A percentile compares a stretch with the other conserved stretches of the same genome.
phyloP scores from a whole-genome alignment of 2,888 invertebrate genomes.

The Erpobdella octoculata region DNA sequence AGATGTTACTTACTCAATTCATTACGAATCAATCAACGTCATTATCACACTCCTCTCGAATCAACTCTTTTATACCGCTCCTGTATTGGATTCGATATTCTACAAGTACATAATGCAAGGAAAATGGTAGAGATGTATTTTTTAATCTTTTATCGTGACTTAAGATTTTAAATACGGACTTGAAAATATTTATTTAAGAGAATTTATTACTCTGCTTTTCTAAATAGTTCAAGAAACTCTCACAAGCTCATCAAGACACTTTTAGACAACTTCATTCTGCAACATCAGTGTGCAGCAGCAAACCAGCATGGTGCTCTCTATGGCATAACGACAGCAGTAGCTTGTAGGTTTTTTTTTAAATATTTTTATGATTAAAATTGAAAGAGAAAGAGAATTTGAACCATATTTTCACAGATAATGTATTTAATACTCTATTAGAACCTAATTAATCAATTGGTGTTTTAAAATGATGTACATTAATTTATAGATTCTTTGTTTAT shows the following conservation, averaged over 20 bases:
- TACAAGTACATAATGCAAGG: constrained; percentile 57
- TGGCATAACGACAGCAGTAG: not conserved
- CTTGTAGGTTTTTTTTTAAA: not conserved
- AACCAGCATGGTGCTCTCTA: constrained; percentile 5
- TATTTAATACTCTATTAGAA: no score
- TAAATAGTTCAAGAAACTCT: constrained; percentile 14
- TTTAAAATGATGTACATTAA: no score
- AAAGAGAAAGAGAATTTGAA: no score
- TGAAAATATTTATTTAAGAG: not conserved
- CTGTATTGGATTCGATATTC: constrained; percentile 64
- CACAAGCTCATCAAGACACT: not conserved
- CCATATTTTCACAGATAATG: no score
- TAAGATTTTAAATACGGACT: not conserved
- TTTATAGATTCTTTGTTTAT: not conserved
- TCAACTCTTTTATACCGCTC: constrained; percentile 61
- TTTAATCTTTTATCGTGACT: not conserved
- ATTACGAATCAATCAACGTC: constrained; percentile 75
- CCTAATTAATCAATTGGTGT: no score
- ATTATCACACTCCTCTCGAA: constrained; percentile 78
- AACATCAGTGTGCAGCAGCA: not conserved
- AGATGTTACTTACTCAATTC: constrained; percentile 46
- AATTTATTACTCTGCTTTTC: not conserved
- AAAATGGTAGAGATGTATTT: constrained; percentile 34
- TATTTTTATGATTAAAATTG: not conserved
- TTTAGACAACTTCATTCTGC: not conserved